These are phyloP conservation scores for Cichlasoma orientale DNA, from an alignment of 2,797 vertebrate species.

Conservation along the genomic window DNA sequence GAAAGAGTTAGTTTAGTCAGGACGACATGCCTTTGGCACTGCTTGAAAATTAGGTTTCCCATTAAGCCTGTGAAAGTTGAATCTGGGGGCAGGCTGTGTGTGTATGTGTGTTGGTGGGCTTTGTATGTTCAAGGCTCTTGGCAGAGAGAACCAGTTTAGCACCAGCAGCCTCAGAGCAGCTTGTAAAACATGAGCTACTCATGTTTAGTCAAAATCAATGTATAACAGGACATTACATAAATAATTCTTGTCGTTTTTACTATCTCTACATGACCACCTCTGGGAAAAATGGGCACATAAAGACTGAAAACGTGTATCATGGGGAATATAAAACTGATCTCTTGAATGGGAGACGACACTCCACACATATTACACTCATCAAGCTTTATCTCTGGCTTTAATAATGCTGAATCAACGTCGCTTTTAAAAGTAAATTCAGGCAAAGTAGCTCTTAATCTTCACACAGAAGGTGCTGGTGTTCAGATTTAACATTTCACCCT, in stretches of 20 bases:
- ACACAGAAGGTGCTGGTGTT: conserved; percentile 26
- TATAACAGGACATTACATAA: background rate
- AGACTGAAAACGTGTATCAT: background rate
- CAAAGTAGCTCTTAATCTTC: conserved; percentile 36
- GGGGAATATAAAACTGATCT: background rate
- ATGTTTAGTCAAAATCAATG: background rate
- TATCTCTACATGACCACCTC: background rate
- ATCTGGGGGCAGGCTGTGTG: conserved; percentile 70
- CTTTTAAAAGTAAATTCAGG: conserved; percentile 33
- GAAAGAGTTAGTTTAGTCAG: conserved; percentile 56
- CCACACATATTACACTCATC: background rate
- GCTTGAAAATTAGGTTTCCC: conserved; percentile 75
- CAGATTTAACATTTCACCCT: conserved; percentile 52
- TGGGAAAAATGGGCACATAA: background rate
- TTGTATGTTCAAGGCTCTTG: conserved; percentile 34
- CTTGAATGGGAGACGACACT: background rate
- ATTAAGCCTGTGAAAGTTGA: conserved; percentile 81
- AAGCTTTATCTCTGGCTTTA: background rate
- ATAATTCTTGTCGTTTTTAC: background rate
- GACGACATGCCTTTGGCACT: conserved; percentile 60
- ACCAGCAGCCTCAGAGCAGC: conserved; percentile 25
- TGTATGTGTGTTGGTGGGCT: conserved; percentile 15
- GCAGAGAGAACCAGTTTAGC: conserved; percentile 37
- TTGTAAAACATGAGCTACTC: conserved; percentile 8
- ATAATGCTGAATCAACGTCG: conserved; percentile 25